Base-by-base conservation (phyloP, 2,888 invertebrate species). In the Thymelicus acteon region DNA sequence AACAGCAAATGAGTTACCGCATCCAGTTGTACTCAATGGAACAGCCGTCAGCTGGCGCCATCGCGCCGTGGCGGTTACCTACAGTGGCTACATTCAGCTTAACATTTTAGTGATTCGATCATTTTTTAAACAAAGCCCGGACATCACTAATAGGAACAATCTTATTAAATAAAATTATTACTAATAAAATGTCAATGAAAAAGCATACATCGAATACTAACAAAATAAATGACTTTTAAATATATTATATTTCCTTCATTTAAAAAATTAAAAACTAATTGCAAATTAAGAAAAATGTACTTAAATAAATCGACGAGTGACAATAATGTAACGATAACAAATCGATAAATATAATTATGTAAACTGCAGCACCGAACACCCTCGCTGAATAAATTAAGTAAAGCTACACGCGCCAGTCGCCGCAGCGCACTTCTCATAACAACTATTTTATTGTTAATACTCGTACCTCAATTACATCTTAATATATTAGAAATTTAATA, bases 301-400 rank as follows among this genome's bases (percentile, higher is more conserved):
- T 75, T 75, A 78, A 66, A 72, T 73, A 72, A 62, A 72, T 72
- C 66, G 67, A 75, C 60, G 54, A 48, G 57, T 48, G 39, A 71
- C 62, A 66, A 73, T 57, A 60, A 58, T 68, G 47, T 57, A 60
- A 60, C 63, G 48, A 69, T 64, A 64, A 64, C 62, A 40, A 58
- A 58, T 44, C 49, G 60, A 64, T 48, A 60, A 70, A 64, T 62
- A 62, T 60, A 63, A 74, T 72, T 74, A 71, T 70, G 71, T 70
- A 75, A 73, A 79, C 75, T 73, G 79, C 76, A 81, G 83, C 79
- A 82, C 82, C 81, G 74, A 80, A 77, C 73, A 75, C 72, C 71
- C 75, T 74, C 73, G 64, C 69, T 65, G 69, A 79, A 79, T 79
- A 79, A 79, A 78, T 79, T 77, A 77, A 67, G 72, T 76, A 75